Evolutionary conservation across 2,797 vertebrate species (phyloP), one percentile per base, ranked within the genome.

Genomic region (Rhynchonycteris naso): DNA sequence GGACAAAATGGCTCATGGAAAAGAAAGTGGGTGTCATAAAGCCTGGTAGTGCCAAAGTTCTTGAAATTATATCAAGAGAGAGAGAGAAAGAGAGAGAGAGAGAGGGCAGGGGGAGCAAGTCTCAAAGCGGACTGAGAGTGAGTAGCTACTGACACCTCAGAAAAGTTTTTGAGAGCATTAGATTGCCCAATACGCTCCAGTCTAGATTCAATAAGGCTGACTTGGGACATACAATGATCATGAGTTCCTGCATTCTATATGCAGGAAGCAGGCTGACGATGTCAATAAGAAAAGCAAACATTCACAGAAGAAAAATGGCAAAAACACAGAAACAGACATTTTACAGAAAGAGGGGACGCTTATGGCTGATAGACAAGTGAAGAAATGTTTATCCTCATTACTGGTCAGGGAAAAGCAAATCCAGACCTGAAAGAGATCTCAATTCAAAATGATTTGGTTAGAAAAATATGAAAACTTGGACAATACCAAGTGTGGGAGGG

Each of bases 211-310:
- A 15, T 30, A n/a, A 59, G 43, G 76, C 47, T 74, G 78, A 65
- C 50, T 90, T 43, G 69, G 74, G 38, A 28, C 68, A 6, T 38
- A 35, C n/a, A 84, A 71, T 1, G 21, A 33, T 22, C 47, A 56
- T 22, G 54, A 90, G 38, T 24, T 9, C 19, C 15, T 61, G 43
- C 24, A 30, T 38, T 65, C 75, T 58, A 65, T 4, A 72, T 54
- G 65, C 59, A 93, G 82, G 74, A 95, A 93, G 18, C 33, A 93
- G 35, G 14, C 26, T 56, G 43, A 75, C 38, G 28, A 19, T 43
- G 28, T 30, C 4, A 26, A 54, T 89, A 91, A 80, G 83, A 72
- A 88, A 94, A 78, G 79, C 28, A 65, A 68, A 71, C 61, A 81
- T 21, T 68, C 22, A 30, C 66, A 47, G 68, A 69, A 47, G 66